Base-by-base conservation (phyloP, 2,888 invertebrate genomes). In the Gnatocerus cornutus region DNA sequence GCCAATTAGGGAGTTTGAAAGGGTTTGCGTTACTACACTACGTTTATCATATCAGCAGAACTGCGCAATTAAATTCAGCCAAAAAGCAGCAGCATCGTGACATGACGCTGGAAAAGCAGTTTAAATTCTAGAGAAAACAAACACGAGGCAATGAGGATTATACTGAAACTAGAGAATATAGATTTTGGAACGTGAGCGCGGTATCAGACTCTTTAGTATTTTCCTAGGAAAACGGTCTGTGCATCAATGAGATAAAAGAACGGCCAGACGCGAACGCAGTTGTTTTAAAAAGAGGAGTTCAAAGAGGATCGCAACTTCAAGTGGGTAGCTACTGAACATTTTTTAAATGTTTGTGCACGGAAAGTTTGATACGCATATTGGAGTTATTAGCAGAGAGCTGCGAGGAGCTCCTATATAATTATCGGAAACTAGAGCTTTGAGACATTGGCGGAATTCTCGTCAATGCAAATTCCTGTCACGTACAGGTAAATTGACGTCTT, bases 111-210 rank as follows among this genome's bases (percentile, higher is more conserved):
- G 33, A 45, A 59, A 12, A 59, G 59, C 46, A 29, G 59, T 59
- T 45, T 59, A 46, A 59, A 59, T 59, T 59, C 46, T 30, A 59
- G 43, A 59, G 59, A 45, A 59, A 45, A 46, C 33, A 59, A 59
- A 59, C 59, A 29, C 29, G 13, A 59, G 16, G 43, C 13, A 45
- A 45, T 29, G 43, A 33, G 43, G 56, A 56, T 56, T 41, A 56
- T 27, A 43, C 41, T 56, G 41, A 43, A 56, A 16, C 56, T 41
- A 39, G 43, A 56, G 56, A 43, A 41, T 56, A 39, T 56, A 56
- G 43, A 41, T 21, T 56, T 43, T 3, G 21, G 21, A 55, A 39
- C 13, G 13, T 16, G 39, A 55, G 43, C 41, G 43, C 27, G 13
- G 27, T 10, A 13, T 12, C 37, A 53, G 41, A 56, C 12, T 41